These are phyloP conservation scores for Siniperca scherzeri DNA, from an alignment of 2,797 vertebrate genomes.

Conservation along the genomic window DNA sequence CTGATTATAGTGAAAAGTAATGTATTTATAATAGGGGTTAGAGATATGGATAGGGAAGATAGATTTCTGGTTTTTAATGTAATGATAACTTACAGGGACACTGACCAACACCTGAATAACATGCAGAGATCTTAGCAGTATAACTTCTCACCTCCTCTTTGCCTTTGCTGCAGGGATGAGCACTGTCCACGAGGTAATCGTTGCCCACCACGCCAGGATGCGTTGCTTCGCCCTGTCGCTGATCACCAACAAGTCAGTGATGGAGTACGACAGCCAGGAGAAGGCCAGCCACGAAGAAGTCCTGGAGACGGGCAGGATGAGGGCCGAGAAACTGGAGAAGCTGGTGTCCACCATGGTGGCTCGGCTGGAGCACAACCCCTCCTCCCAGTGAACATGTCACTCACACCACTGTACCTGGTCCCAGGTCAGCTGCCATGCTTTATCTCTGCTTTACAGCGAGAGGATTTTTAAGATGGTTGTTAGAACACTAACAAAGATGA, in stretches of 20 bases:
- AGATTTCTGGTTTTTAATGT: too few species aligned
- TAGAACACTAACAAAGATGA: neutral
- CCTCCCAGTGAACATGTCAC: conserved; percentile 14
- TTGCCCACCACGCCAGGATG: conserved; percentile 90
- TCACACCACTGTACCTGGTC: fast-evolving
- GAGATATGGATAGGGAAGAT: neutral
- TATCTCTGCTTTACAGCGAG: neutral
- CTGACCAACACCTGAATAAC: neutral
- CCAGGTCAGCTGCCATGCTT: neutral
- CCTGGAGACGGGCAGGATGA: conserved; percentile 83
- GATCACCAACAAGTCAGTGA: conserved; percentile 88
- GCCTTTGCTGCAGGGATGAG: conserved; percentile 89
- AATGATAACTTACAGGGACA: too few species aligned
- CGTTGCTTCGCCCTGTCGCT: conserved; percentile 91
- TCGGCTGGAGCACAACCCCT: conserved; percentile 76
- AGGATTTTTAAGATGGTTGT: neutral
- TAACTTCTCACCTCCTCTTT: neutral
- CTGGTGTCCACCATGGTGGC: conserved; percentile 86
- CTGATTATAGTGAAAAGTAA: neutral
- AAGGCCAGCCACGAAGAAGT: conserved; percentile 92
- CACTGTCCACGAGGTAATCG: conserved; percentile 92
- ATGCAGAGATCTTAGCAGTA: neutral
- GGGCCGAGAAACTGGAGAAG: conserved; percentile 85
- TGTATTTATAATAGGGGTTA: neutral
- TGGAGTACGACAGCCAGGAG: conserved; percentile 87